Evolutionary conservation across 1,140 invertebrate genomes (phyloP).

Genomic region (Gonatopus flavifemur): DNA sequence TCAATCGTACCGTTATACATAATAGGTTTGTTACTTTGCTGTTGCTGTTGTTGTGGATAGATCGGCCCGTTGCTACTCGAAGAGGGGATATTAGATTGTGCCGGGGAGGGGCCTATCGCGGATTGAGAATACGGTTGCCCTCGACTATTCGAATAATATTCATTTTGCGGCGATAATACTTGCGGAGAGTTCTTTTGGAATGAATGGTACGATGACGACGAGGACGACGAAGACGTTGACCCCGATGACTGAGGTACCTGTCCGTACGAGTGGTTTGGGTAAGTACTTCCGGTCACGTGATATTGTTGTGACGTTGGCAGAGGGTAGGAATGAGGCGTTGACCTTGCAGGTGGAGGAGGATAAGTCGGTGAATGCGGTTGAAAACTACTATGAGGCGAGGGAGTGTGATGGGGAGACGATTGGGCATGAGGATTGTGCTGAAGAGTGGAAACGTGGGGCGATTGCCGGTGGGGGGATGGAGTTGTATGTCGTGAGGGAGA

Average conservation of each 20-base stretch:
- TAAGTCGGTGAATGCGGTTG: conserved; percentile 51
- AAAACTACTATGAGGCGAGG: conserved; percentile 43
- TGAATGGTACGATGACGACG: conserved; percentile 51
- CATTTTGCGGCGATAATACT: conserved; percentile 21
- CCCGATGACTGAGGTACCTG: too few species aligned
- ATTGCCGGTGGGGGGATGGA: conserved; percentile 42
- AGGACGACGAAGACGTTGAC: too few species aligned
- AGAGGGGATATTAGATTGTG: conserved; percentile 16
- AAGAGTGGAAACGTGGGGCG: conserved; percentile 38
- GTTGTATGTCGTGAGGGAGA: too few species aligned
- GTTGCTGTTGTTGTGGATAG: too few species aligned
- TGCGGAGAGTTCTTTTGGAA: conserved; percentile 39
- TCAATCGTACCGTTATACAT: conserved; percentile 45
- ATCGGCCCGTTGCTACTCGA: conserved; percentile 5
- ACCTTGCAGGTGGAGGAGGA: conserved; percentile 39
- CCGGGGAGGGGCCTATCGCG: conserved; percentile 13
- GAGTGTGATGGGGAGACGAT: conserved; percentile 36
- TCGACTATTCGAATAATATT: conserved; percentile 30
- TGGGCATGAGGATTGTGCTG: conserved; percentile 39
- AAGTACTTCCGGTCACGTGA: conserved; percentile 32
- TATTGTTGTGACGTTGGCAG: conserved; percentile 40
- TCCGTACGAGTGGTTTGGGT: too few species aligned
- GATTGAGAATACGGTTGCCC: conserved; percentile 22
- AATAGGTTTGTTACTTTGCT: conserved; percentile 27
- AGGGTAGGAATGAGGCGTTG: conserved; percentile 37